These are phyloP conservation scores for Teleiodes luculella DNA, from an alignment of 2,888 invertebrate genomes.

Conservation along the genomic window DNA sequence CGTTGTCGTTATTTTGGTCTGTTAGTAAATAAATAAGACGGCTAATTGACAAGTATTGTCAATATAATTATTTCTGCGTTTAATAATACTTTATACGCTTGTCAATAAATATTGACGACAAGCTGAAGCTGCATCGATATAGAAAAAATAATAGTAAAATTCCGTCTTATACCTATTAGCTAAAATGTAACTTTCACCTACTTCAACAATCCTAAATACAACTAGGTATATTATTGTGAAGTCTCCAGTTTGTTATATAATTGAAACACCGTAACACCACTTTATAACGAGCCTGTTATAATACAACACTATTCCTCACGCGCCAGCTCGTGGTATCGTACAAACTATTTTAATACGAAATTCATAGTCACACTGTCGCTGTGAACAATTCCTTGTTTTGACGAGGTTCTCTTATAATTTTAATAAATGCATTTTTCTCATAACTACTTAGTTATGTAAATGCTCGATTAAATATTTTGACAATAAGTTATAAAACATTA, in stretches of 20 bases:
- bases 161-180: slow-evolving; percentile 46
- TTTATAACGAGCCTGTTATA: slow-evolving; percentile 23
- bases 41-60: slow-evolving; percentile 13
- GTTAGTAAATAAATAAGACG: slow-evolving; percentile 38
- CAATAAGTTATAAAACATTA: background rate
- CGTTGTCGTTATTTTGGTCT: slow-evolving; percentile 42
- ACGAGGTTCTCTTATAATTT: slow-evolving; percentile 40
- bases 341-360: slow-evolving; percentile 49
- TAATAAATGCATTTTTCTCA: slow-evolving; percentile 45
- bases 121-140: slow-evolving; percentile 1
- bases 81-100: background rate
- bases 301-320: slow-evolving; percentile 31
- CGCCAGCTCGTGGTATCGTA: slow-evolving; percentile 47
- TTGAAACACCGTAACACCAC: slow-evolving; percentile 50
- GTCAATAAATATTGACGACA: too few relatives aligned
- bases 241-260: slow-evolving; percentile 55
- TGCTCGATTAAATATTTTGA: slow-evolving; percentile 17
- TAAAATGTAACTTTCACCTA: slow-evolving; percentile 59
- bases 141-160: slow-evolving; percentile 21
- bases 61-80: slow-evolving; percentile 1
- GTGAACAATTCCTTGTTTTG: slow-evolving; percentile 70
- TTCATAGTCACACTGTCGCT: slow-evolving; percentile 59
- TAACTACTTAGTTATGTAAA: slow-evolving; percentile 28
- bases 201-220: slow-evolving; percentile 56
- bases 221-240: slow-evolving; percentile 45